Evolutionary conservation across 2,797 vertebrate species (phyloP), one percentile per base, ranked within the genome.

Genomic region (Alectoris magna): DNA sequence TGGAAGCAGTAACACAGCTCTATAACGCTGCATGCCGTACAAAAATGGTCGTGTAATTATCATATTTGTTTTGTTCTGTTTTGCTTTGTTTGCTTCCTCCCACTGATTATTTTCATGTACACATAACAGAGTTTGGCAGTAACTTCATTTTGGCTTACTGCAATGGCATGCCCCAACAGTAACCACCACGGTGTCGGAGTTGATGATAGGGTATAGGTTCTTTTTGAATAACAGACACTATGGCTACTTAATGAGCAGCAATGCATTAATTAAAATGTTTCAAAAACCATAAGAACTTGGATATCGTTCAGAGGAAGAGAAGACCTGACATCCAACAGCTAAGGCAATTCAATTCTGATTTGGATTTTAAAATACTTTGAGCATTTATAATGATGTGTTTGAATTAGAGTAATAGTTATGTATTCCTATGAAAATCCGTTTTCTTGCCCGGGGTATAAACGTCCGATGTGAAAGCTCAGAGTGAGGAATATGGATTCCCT

Each of bases 381-480:
- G 49, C 43, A 70, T 81, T 87, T 94, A 90, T 70, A 91, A 79
- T 70, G 38, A 34, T 34, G 9, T 73, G 31, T 94, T 94, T 92
- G 87, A 92, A 60, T 80, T 86, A 73, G 41, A 82, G 38, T 18
- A 82, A 84, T 82, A 85, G 90, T 73, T 82, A 88, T 2, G 48
- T 63, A 86, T 94, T 91, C 53, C 58, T 60, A 64, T 91, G 83
- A 90, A 82, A 90, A 76, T 95, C 77, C 23, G 64, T 92, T 96
- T 95, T 95, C 74, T 89, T 87, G 66, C 34, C 58, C 70, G 41
- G 86, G 34, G 31, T 89, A 69, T 89, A 77, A 96, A 84, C 87
- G 90, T 81, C 90, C 44, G 85, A 83, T 79, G 81, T 91, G 71
- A 90, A 97, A 92, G 62, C 90, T 94, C 90, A 90, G 83, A 44